These are phyloP conservation scores for Camponotus pennsylvanicus DNA, from an alignment of 1,140 invertebrate genomes.

Conservation along the genomic window DNA sequence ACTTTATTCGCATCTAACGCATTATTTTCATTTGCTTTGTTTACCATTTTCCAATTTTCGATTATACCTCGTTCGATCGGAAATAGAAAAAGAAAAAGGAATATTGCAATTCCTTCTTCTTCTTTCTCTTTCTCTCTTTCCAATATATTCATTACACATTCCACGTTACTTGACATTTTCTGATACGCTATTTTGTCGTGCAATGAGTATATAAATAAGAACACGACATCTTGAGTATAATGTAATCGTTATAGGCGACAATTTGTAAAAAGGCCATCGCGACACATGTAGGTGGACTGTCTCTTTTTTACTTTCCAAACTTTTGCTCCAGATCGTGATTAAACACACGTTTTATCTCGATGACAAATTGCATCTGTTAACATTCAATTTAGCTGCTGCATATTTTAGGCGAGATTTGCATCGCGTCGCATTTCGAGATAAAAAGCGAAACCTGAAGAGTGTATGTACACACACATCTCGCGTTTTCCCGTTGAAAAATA, in stretches of 20 bases:
- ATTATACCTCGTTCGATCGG: neutral
- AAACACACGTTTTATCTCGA: constrained; percentile 27
- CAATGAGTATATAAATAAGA: constrained; percentile 36
- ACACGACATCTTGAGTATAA: neutral
- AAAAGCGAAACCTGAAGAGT: constrained; percentile 26
- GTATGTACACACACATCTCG: neutral
- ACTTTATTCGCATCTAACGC: neutral
- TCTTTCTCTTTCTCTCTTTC: neutral
- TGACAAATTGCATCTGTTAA: constrained; percentile 13
- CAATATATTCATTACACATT: constrained; percentile 10
- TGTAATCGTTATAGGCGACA: neutral
- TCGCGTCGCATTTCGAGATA: constrained; percentile 3
- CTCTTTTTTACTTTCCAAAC: constrained; percentile 17
- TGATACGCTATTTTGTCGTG: neutral
- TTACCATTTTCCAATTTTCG: constrained; percentile 2
- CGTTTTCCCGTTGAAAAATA: constrained; percentile 3
- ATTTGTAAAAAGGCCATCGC: neutral
- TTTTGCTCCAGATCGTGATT: neutral
- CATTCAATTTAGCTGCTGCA: constrained; percentile 35
- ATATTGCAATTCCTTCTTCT: neutral
- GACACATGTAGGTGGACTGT: neutral
- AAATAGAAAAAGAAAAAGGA: neutral
- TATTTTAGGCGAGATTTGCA: constrained; percentile 46
- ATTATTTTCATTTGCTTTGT: neutral
- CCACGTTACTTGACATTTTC: constrained; percentile 22